Percentiles rank a stretch among this genome's conserved stretches.
Evolutionary conservation across 2,113 vertebrate genomes (phyloP).

Genomic region (Seriola rivoliana): DNA sequence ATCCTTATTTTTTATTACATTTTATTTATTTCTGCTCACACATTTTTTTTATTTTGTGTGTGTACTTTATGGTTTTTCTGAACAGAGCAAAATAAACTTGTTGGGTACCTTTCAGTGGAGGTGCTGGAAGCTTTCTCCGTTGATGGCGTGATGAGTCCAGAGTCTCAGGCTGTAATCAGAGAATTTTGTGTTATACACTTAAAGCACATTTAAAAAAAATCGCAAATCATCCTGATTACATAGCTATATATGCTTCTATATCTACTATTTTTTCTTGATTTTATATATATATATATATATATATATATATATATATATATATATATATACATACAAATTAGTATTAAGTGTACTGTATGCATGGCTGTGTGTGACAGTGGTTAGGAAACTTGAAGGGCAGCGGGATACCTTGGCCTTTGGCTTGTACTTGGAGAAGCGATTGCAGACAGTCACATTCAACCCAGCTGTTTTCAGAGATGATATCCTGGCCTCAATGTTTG

Average conservation of each 20-base stretch:
- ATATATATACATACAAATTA: too few species aligned
- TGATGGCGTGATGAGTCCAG: slow-evolving; percentile 95
- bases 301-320: too few species aligned
- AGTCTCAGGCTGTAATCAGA: slow-evolving; percentile 89
- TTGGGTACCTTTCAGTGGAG: slow-evolving; percentile 89
- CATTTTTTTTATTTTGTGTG: background rate
- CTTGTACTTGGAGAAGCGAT: slow-evolving; percentile 86
- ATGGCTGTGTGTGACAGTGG: too few species aligned
- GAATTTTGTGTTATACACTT: background rate
- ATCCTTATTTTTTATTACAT: background rate
- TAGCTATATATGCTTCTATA: background rate
- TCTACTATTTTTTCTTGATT: background rate
- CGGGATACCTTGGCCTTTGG: slow-evolving; percentile 78
- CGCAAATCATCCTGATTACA: background rate
- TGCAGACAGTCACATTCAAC: slow-evolving; percentile 92
- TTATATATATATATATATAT: too few species aligned
- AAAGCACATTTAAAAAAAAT: background rate
- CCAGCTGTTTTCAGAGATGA: slow-evolving; percentile 95
- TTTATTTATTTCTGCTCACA: too few species aligned
- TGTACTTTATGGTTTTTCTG: background rate
- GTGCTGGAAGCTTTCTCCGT: slow-evolving; percentile 95
- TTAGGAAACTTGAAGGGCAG: background rate
- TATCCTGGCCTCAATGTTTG: slow-evolving; percentile 97
- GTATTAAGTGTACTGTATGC: too few species aligned
- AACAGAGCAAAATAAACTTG: background rate